Evolutionary conservation across 2,797 vertebrate species (phyloP), one percentile per base, ranked within the genome.

Genomic region (Microchirus variegatus): DNA sequence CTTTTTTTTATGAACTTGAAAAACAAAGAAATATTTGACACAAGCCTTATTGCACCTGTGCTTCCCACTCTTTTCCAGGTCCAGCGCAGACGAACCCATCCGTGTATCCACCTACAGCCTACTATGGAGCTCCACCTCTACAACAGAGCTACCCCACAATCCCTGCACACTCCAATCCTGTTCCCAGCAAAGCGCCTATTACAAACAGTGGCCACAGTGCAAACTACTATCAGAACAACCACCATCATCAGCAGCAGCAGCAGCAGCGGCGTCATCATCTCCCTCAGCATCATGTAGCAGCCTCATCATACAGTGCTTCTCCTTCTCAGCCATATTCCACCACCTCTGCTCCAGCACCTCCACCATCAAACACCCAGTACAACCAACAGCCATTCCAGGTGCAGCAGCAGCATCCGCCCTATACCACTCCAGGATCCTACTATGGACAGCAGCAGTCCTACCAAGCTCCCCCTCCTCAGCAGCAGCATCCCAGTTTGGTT

Each of bases 151-250:
- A 94, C 72, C 66, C 85, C 67, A 60, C 72, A n/a, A 78, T 91
- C 84, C 91, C 94, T 58, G 91, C 90, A 88, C 90, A 90, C 64
- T 89, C 90, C 59, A 78, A 89, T 70, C 89, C 94, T 86, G 92
- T 89, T 72, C 86, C 94, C 82, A 92, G 19, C 89, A 98, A 97
- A 92, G 80, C 91, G 70, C 89, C 94, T 6, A 79, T 90, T 40
- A 70, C 90, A 63, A 94, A 94, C 89, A 91, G 82, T 84, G 91
- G 93, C 69, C 91, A 90, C 52, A 82, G 86, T 78, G 75, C 81
- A 18, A 85, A 81, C 91, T 97, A 96, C 84, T 95, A 95, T 76
- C 90, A 93, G 73, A 79, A 90, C 80, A 93, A 91, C 77, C 95
- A 94, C 9, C 86, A 85, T 62, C 90, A 71, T 12, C 59, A 53